Percentiles rank a stretch among this genome's conserved stretches.
These are phyloP conservation scores for Psittacus erithacus DNA, from an alignment of 2,113 vertebrate genomes.

Conservation along the genomic window DNA sequence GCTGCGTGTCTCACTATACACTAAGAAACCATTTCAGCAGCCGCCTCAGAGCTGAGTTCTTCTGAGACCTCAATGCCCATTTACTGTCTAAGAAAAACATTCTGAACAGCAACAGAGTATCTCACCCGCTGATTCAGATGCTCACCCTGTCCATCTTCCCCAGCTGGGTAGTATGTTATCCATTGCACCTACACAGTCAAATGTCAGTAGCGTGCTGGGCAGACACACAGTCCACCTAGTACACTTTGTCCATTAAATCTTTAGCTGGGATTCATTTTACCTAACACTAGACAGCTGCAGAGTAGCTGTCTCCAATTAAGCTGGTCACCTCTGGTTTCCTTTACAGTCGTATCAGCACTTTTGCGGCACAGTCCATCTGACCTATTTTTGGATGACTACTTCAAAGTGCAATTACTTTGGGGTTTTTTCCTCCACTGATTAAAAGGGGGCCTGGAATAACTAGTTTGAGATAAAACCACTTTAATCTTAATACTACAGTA, in stretches of 20 bases:
- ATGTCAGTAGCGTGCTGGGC: not conserved
- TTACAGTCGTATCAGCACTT: not conserved
- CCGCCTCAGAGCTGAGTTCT: not conserved
- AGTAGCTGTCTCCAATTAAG: not conserved
- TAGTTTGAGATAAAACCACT: not conserved
- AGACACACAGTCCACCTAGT: not conserved
- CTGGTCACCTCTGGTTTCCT: not conserved
- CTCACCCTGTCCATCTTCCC: not conserved
- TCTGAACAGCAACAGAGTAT: not conserved
- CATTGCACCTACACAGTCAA: accelerated
- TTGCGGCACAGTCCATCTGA: not conserved
- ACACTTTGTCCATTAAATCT: not conserved
- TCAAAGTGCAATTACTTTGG: not conserved
- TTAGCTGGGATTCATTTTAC: not conserved
- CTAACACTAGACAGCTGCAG: constrained; percentile 10
- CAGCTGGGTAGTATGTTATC: not conserved
- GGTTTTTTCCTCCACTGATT: not conserved
- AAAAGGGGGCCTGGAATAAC: not conserved
- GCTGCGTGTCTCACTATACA: constrained; percentile 12
- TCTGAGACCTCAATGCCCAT: not conserved
- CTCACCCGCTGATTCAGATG: not conserved
- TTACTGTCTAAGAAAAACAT: not conserved
- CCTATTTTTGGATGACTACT: not conserved
- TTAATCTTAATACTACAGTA: not conserved
- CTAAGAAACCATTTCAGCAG: constrained; percentile 39